phyloP scores from a whole-genome alignment of 2,797 vertebrate species.

The Helarctos malayanus region DNA sequence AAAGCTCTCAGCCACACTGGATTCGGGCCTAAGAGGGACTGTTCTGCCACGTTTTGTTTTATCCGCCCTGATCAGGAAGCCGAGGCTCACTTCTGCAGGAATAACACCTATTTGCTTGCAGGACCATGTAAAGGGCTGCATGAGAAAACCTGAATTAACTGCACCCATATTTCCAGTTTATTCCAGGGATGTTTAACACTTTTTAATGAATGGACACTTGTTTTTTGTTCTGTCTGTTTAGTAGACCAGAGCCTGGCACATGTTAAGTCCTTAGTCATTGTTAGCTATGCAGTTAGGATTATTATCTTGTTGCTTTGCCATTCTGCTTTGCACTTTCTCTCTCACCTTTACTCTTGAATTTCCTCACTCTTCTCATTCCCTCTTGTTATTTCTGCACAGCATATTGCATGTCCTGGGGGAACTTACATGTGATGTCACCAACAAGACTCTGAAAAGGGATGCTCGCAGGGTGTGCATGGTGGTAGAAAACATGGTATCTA shows the following conservation, averaged over 20 bases:
- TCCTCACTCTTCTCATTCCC: neutral
- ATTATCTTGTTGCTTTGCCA: neutral
- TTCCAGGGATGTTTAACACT: neutral
- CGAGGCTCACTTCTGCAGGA: neutral
- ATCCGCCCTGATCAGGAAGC: neutral
- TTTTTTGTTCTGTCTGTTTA: neutral
- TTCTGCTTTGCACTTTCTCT: neutral
- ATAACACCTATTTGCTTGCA: neutral
- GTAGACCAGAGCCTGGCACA: neutral
- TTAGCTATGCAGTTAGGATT: no score
- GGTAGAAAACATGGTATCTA: neutral
- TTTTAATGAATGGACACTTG: neutral
- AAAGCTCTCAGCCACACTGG: neutral
- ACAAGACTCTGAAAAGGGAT: neutral
- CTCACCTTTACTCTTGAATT: neutral
- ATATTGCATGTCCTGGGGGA: neutral
- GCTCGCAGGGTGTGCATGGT: fast-evolving
- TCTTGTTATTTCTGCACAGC: neutral
- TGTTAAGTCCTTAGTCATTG: neutral
- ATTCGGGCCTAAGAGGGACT: neutral
- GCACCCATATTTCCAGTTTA: neutral
- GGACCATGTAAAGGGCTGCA: neutral
- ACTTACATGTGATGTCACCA: neutral
- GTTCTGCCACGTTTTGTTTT: neutral
- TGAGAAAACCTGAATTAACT: neutral